These are phyloP conservation scores for Carcinoscorpius rotundicauda DNA, from an alignment of 1,140 invertebrate genomes.

Conservation along the genomic window DNA sequence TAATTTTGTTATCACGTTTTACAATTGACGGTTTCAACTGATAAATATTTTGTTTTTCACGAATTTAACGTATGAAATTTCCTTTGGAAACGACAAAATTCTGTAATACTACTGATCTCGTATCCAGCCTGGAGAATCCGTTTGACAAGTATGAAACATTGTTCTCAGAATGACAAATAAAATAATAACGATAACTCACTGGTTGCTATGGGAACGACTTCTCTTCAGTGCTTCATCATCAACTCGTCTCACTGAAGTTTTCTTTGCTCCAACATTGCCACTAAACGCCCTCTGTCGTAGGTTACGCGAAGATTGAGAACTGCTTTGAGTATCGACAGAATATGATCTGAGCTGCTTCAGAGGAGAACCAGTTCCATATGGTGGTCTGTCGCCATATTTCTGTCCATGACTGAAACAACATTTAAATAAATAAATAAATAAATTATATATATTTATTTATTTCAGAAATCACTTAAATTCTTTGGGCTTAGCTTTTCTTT, in stretches of 20 bases:
- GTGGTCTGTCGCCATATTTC: slow-evolving; percentile 41
- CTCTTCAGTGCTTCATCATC: slow-evolving; percentile 56
- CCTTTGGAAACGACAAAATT: no score
- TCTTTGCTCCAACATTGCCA: slow-evolving; percentile 42
- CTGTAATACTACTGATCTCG: no score
- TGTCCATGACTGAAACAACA: slow-evolving; percentile 41
- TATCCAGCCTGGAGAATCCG: no score
- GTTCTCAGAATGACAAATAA: no score
- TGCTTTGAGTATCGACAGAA: slow-evolving; percentile 14
- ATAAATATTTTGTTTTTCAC: no score
- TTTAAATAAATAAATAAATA: not conserved
- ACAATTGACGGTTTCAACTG: no score
- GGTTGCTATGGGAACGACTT: slow-evolving; percentile 42
- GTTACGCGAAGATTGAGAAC: not conserved
- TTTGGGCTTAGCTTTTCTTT: no score
- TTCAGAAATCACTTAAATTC: no score
- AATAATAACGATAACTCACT: slow-evolving; percentile 9
- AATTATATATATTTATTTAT: no score
- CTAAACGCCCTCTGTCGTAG: slow-evolving; percentile 21
- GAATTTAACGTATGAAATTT: no score
- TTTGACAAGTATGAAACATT: no score
- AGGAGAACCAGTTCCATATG: slow-evolving; percentile 34
- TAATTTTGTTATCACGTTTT: no score
- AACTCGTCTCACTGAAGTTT: slow-evolving; percentile 43
- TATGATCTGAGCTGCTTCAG: slow-evolving; percentile 25